Evolutionary conservation across 35 echinoderm and acorn worm genomes (phyloP).

Genomic region (Anneissia japonica): DNA sequence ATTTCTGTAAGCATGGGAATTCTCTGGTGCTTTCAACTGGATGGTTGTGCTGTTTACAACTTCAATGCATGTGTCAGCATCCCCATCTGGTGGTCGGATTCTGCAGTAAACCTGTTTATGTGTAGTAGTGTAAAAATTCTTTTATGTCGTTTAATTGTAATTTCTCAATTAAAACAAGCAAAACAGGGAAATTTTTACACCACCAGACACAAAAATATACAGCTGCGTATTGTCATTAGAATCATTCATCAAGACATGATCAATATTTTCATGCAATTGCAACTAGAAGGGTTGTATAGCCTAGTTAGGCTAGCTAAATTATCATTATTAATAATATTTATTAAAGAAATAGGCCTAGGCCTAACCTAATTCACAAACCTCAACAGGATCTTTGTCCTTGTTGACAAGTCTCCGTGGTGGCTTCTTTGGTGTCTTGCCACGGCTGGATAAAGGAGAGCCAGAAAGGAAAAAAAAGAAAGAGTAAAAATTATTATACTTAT

Average conservation of each 20-base stretch:
- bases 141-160: too few relatives aligned
- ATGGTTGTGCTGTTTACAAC: constrained; percentile 71
- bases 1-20: constrained; percentile 64
- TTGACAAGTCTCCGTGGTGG: constrained; percentile 67
- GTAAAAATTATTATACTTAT: background rate
- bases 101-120: constrained; percentile 77
- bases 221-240: background rate
- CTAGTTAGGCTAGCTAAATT: background rate
- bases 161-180: too few relatives aligned
- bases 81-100: constrained; percentile 44
- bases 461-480: background rate
- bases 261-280: background rate
- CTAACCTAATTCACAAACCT: constrained; percentile 26
- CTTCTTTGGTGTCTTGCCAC: constrained; percentile 98
- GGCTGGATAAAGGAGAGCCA: constrained; percentile 20
- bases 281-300: background rate
- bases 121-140: background rate
- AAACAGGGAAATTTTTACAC: too few relatives aligned
- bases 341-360: background rate
- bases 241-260: background rate
- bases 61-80: constrained; percentile 43
- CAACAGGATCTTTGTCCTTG: constrained; percentile 88
- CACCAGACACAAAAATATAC: background rate
- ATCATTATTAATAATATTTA: background rate
- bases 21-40: constrained; percentile 79